Conservation (phyloP, 2,113 vertebrate species). For the Sinocyclocheilus maitianheensis region DNA sequence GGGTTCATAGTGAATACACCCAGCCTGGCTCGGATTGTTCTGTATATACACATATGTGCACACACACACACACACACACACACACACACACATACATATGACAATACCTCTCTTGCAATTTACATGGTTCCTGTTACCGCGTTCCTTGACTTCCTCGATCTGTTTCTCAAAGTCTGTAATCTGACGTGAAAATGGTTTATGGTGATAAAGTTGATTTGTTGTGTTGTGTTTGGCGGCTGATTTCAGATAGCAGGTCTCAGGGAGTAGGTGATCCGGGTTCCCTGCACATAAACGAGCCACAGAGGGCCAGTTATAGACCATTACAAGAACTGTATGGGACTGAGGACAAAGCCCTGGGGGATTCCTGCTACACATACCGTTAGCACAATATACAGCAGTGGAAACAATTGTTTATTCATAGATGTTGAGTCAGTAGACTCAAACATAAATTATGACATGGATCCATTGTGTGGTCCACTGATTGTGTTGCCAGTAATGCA, state of each 20-base stretch:
- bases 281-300: slow-evolving; percentile 64
- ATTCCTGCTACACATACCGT: slow-evolving; percentile 31
- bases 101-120: slow-evolving; percentile 58
- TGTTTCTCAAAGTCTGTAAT: slow-evolving; percentile 13
- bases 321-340: slow-evolving; percentile 26
- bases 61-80: slow-evolving; percentile 38
- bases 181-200: slow-evolving; percentile 40
- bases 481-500: slow-evolving; percentile 12
- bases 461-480: slow-evolving; percentile 24
- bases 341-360: slow-evolving; percentile 42
- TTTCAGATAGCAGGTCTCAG: slow-evolving; percentile 68
- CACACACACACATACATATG: slow-evolving; percentile 48
- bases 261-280: slow-evolving; percentile 64
- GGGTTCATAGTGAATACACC: slow-evolving; percentile 68
- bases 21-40: slow-evolving; percentile 36
- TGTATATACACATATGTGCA: not conserved
- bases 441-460: slow-evolving; percentile 23
- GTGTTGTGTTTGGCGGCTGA: slow-evolving; percentile 70
- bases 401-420: slow-evolving; percentile 61
- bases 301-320: slow-evolving; percentile 68
- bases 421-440: slow-evolving; percentile 66
- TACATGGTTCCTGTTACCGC: slow-evolving; percentile 23
- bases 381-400: slow-evolving; percentile 51
- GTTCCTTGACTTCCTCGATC: not conserved
- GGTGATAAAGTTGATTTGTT: slow-evolving; percentile 61